Percentiles rank a stretch among this genome's conserved stretches.
Conservation (phyloP, 2,113 vertebrate species). For the Ranitomeya imitator region DNA sequence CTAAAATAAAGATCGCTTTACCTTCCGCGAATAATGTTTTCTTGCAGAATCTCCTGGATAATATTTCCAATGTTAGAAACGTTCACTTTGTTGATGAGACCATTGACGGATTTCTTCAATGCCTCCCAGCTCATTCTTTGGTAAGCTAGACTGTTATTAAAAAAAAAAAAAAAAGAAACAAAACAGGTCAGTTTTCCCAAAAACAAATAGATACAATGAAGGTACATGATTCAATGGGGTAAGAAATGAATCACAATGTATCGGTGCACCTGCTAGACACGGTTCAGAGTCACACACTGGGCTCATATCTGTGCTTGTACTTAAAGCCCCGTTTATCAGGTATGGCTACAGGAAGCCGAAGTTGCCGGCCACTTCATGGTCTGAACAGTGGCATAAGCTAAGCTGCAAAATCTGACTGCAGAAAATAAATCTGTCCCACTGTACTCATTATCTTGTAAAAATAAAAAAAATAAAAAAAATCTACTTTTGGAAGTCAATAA, state of each 20-base stretch:
- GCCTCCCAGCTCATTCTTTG: slow-evolving; percentile 99
- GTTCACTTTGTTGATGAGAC: slow-evolving; percentile 98
- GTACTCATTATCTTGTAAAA: too few relatives aligned
- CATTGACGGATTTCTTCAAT: slow-evolving; percentile 98
- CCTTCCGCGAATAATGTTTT: slow-evolving; percentile 97
- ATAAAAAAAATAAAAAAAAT: too few relatives aligned
- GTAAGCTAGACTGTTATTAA: slow-evolving; percentile 84
- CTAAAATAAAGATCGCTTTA: slow-evolving; percentile 58
- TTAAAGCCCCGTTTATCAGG: not conserved
- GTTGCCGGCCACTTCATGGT: too few relatives aligned
- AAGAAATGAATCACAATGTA: too few relatives aligned
- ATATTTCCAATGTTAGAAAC: slow-evolving; percentile 96
- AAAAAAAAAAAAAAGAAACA: slow-evolving; percentile 28
- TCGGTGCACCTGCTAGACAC: too few relatives aligned
- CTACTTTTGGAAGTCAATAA: too few relatives aligned
- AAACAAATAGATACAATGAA: not conserved
- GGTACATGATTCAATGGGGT: too few relatives aligned
- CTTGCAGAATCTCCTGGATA: slow-evolving; percentile 95
- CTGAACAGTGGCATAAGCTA: too few relatives aligned
- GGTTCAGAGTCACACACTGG: not conserved
- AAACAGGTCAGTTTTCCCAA: not conserved
- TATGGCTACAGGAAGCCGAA: not conserved
- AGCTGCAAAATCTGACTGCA: too few relatives aligned
- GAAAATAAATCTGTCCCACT: too few relatives aligned
- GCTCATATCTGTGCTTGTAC: not conserved